Base-by-base conservation (phyloP, 1,140 invertebrate genomes). In the Idris sp. region DNA sequence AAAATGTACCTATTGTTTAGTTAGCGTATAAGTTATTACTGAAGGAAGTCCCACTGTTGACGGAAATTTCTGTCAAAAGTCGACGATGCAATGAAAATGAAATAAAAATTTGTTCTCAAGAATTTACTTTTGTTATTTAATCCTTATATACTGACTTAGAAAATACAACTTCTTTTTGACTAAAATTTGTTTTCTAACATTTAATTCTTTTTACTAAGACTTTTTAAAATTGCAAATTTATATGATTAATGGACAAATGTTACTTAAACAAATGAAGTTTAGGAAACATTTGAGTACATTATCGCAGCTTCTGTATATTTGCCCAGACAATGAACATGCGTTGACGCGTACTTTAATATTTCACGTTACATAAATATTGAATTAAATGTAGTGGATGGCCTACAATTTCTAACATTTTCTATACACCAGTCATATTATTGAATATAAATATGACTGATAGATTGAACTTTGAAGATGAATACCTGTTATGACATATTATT, bases 81-180 rank as follows among this genome's bases (percentile, higher is more conserved):
- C 64, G 48, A 64, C 43, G 40, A 40, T 48, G 58, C 59, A 76
- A 64, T 56, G 56, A 35, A 49, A 62, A 74, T 73, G 44, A 48
- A 79, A 79, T 79, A 79, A 79, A 79, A 73, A 44, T 79, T 58
- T 75, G 72, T 79, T 79, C 72, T 73, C 64, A 74, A 26, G 51
- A 74, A 51, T 36, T 51, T 10, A 13, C 18, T 38, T 40, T 15
- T 30, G 22, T 28, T n/a, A n/a, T n/a, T n/a, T n/a, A n/a, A n/a
- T n/a, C n/a, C n/a, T n/a, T n/a, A n/a, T n/a, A 22, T 22, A 22
- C 6, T 22, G 19, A 6, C 19, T 22, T 22, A n/a, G n/a, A n/a
- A n/a, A n/a, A n/a, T n/a, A n/a, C n/a, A n/a, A n/a, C n/a, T n/a
- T n/a, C n/a, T n/a, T n/a, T n/a, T n/a, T n/a, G n/a, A n/a, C n/a